Evolutionary conservation across 2,113 vertebrate genomes (phyloP), one percentile per base, ranked within the genome.

Genomic region (Gulo gulo): DNA sequence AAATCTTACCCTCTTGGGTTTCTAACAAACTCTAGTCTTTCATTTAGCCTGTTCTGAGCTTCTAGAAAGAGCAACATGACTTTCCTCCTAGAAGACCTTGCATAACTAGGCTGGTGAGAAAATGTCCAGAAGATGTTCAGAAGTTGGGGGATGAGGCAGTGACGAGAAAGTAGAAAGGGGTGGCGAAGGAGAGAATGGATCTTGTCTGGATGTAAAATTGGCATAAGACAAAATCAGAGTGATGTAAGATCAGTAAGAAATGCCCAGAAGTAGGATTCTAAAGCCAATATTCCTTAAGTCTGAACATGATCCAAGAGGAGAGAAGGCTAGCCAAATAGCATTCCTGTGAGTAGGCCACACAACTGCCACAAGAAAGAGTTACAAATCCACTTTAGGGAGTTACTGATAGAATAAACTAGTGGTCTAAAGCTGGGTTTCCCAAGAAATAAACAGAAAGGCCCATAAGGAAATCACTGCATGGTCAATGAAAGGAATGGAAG

Each of bases 21-120:
- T 69, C 52, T 95, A 34, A 74, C 45, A 91, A 96, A 88, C 84
- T 23, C 20, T 24, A 84, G 16, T 24, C 36, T 95, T 92, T 95
- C 4, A 14, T 82, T 82, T 79, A 59, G 34, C 31, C 59, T 73
- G 8, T 82, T 61, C 57, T 89, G 47, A 69, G 34, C 2, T 31
- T 85, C 47, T 82, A 7, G 20, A 87, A 87, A 93, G 65, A 96
- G 1, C 34, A 61, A 3, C 15, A 47, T 6, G 3, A 36, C 10
- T 81, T 26, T 67, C 14, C 12, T 36, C 65, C 21, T 69, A 34
- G 82, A 96, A 94, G 45, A 16, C 11, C 67, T 21, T 79, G 52
- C 39, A 65, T 71, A 9, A 84, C 7, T 71, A 78, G 52, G 20
- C 69, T 63, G 47, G 57, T 71, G 36, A 78, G 29, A 11, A 81